A percentile compares a stretch with the other conserved stretches of the same genome.
These are phyloP conservation scores for Drosophila insularis DNA, from an alignment of 1,140 invertebrate genomes.

Conservation along the genomic window DNA sequence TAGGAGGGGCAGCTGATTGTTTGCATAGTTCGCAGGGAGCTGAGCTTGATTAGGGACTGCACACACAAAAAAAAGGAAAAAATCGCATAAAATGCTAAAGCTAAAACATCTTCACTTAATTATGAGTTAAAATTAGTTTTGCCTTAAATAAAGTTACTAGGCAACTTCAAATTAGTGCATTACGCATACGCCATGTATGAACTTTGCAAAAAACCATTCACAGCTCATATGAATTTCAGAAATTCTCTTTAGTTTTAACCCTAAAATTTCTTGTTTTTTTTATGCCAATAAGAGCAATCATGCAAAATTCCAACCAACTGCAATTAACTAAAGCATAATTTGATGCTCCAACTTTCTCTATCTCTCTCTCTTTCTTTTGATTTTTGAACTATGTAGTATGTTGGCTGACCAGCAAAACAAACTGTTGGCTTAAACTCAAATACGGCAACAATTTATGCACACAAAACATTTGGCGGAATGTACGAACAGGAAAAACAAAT, in stretches of 20 bases:
- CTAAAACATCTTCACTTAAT: conserved; percentile 58
- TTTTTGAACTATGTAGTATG: conserved; percentile 10
- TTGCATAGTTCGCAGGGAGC: conserved; percentile 11
- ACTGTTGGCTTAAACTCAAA: conserved; percentile 79
- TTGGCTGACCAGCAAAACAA: conserved; percentile 72
- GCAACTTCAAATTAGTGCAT: background rate
- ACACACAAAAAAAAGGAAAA: background rate
- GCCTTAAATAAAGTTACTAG: conserved; percentile 19
- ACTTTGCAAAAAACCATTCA: background rate
- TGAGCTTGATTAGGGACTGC: conserved; percentile 42
- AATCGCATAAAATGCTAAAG: background rate
- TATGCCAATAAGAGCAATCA: conserved; percentile 73
- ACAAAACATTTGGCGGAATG: conserved; percentile 40
- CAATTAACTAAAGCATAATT: conserved; percentile 72
- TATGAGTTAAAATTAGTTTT: conserved; percentile 70
- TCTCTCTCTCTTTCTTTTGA: background rate
- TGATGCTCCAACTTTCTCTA: conserved; percentile 2
- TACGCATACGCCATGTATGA: conserved; percentile 31
- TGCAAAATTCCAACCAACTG: conserved; percentile 45
- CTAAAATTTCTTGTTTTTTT: conserved; percentile 46
- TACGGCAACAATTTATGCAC: conserved; percentile 74
- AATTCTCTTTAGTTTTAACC: conserved; percentile 39
- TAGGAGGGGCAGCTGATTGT: background rate
- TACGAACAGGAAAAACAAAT: conserved; percentile 15
- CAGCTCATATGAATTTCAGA: conserved; percentile 17